Evolutionary conservation across 2,888 invertebrate species (phyloP).

Genomic region (Eupeodes luniger): DNA sequence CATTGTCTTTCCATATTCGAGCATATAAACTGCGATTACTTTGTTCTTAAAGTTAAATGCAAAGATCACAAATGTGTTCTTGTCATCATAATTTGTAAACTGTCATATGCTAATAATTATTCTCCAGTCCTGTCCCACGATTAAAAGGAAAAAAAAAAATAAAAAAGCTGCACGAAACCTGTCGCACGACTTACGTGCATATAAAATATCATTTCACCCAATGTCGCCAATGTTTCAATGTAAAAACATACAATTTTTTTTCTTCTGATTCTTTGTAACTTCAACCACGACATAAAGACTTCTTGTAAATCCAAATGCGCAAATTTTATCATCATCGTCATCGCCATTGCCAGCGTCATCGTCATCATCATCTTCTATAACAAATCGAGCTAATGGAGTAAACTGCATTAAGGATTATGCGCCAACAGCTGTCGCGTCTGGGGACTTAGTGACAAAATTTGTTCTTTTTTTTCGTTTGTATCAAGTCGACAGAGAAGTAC

Average conservation of each 20-base stretch:
- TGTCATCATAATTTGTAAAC: conserved; percentile 45
- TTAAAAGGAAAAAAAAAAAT: neutral
- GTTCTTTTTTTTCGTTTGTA: neutral
- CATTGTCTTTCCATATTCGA: too few species aligned
- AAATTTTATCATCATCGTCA: neutral
- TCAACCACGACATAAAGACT: conserved; percentile 39
- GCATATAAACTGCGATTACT: neutral
- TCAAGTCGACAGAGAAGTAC: neutral
- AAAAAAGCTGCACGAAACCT: conserved; percentile 52
- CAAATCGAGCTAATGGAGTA: neutral
- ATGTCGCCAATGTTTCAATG: conserved; percentile 41
- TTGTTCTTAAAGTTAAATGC: neutral
- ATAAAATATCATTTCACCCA: conserved; percentile 59
- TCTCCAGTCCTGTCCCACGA: conserved; percentile 25
- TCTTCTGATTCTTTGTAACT: conserved; percentile 22
- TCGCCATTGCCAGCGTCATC: conserved; percentile 16
- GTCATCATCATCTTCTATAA: conserved; percentile 24
- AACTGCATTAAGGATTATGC: conserved; percentile 42
- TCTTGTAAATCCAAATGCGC: conserved; percentile 49
- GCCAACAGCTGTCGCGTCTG: conserved; percentile 63
- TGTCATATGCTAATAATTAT: conserved; percentile 43
- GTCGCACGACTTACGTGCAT: conserved; percentile 69
- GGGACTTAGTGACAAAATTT: conserved; percentile 15
- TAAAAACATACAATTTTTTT: neutral
- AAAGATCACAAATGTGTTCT: conserved; percentile 12